Conservation (phyloP, 1,140 invertebrate genomes). For the Mya arenaria region DNA sequence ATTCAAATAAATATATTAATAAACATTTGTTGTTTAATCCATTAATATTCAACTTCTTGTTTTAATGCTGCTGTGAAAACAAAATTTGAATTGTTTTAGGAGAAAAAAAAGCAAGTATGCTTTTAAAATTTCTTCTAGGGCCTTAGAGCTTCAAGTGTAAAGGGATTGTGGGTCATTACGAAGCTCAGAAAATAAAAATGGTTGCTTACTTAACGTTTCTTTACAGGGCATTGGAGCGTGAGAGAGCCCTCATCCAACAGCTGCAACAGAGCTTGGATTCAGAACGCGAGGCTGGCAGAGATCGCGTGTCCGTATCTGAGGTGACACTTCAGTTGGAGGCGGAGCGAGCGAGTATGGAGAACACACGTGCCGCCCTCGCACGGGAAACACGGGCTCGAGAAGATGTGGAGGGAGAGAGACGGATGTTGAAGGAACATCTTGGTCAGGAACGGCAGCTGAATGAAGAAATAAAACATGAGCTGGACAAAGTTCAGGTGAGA, state of each 20-base stretch:
- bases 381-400: conserved; percentile 58
- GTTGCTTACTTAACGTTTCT: no score
- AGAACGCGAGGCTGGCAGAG: conserved; percentile 45
- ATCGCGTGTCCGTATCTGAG: conserved; percentile 59
- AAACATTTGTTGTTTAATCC: no score
- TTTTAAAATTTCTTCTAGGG: no score
- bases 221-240: conserved; percentile 62
- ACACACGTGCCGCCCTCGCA: conserved; percentile 62
- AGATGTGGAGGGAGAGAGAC: conserved; percentile 56
- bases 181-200: no score
- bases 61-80: no score
- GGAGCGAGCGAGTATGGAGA: conserved; percentile 62
- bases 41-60: no score
- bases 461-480: conserved; percentile 67
- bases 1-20: no score
- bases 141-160: no score
- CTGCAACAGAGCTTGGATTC: conserved; percentile 63
- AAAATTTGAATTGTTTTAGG: no score
- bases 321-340: conserved; percentile 67
- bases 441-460: conserved; percentile 63
- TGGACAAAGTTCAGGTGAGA: conserved; percentile 69
- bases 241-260: conserved; percentile 55
- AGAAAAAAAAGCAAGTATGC: no score
- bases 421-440: conserved; percentile 56
- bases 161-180: no score